phyloP scores from a whole-genome alignment of 2,113 vertebrate species.

The Ammodytes marinus region DNA sequence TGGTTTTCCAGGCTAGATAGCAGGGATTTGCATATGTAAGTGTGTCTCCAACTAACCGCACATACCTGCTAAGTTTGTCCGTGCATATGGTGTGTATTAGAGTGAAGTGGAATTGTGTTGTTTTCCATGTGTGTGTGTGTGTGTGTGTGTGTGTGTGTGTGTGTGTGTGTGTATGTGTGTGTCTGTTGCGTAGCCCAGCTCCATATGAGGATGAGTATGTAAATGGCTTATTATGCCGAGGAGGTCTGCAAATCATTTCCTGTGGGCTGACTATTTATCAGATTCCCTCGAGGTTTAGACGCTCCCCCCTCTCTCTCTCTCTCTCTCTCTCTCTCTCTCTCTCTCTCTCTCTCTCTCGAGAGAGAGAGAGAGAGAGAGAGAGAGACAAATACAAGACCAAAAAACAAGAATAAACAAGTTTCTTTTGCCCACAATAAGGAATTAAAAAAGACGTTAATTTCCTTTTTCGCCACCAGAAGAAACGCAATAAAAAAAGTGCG shows the following conservation, averaged over 20 bases:
- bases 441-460: constrained; percentile 20
- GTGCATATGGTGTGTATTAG: constrained; percentile 37
- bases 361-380: not conserved
- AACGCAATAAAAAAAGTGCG: not conserved
- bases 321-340: too few relatives aligned
- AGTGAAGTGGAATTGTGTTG: constrained; percentile 24
- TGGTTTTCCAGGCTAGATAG: constrained; percentile 15
- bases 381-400: not conserved
- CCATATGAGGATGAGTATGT: constrained; percentile 64
- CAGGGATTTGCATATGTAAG: not conserved
- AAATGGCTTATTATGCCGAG: constrained; percentile 69
- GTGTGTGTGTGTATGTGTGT: constrained; percentile 43
- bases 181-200: constrained; percentile 38
- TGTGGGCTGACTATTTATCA: constrained; percentile 74
- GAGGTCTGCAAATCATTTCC: constrained; percentile 78
- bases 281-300: constrained; percentile 66
- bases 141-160: constrained; percentile 23
- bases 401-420: not conserved
- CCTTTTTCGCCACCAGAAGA: constrained; percentile 28
- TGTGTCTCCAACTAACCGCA: constrained; percentile 18
- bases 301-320: constrained; percentile 15
- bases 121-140: constrained; percentile 28
- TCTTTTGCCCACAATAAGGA: constrained; percentile 14
- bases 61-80: constrained; percentile 8
- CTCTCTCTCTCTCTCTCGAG: too few relatives aligned